Percentiles rank a stretch among this genome's conserved stretches.
These are phyloP conservation scores for Dolichotis patagonum DNA, from an alignment of 2,113 vertebrate genomes.

Conservation along the genomic window DNA sequence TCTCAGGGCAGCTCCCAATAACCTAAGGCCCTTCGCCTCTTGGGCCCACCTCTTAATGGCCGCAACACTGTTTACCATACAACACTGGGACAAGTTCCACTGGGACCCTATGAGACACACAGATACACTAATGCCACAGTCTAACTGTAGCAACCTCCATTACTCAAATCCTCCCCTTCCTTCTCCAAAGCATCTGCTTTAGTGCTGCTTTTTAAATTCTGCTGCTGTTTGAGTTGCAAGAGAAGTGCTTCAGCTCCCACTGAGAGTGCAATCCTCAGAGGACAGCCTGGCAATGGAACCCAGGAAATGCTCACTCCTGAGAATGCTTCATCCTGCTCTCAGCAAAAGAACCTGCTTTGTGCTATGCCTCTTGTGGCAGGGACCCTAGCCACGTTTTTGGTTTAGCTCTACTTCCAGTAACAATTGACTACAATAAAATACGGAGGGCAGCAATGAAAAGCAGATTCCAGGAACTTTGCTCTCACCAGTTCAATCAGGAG, in stretches of 20 bases:
- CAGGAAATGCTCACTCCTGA: background rate
- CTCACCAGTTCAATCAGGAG: slow-evolving; percentile 15
- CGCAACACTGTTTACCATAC: background rate
- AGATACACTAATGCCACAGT: background rate
- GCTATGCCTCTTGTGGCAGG: background rate
- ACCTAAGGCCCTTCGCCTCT: background rate
- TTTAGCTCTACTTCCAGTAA: background rate
- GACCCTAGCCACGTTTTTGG: background rate
- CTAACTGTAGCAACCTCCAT: background rate
- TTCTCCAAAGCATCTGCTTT: background rate
- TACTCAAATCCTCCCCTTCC: background rate
- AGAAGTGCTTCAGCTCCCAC: background rate
- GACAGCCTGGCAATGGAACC: background rate
- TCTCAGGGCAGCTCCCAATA: background rate
- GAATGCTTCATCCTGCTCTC: background rate
- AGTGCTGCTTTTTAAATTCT: background rate
- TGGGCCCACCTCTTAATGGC: accelerated
- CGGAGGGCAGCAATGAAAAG: background rate
- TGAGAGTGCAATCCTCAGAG: background rate
- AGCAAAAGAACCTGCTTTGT: background rate
- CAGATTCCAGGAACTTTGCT: background rate
- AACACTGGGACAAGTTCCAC: background rate
- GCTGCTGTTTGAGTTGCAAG: background rate
- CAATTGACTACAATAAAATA: background rate
- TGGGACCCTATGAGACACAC: background rate